Evolutionary conservation across 1,140 invertebrate genomes (phyloP).

Genomic region (Eupristina koningsbergeri): DNA sequence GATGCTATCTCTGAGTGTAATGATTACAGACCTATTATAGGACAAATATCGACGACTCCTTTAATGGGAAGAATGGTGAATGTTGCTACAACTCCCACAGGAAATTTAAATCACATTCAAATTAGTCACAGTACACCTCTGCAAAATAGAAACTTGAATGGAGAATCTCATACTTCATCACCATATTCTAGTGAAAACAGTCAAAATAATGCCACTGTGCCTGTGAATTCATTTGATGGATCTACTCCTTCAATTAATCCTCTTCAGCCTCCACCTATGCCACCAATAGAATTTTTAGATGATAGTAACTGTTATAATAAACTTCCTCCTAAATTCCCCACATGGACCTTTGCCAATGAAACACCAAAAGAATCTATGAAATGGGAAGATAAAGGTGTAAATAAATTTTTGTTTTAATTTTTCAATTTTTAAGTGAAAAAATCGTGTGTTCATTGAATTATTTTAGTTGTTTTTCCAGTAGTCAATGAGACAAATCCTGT

Average conservation of each 20-base stretch:
- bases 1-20: conserved; percentile 58
- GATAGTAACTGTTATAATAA: conserved; percentile 72
- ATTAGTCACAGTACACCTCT: conserved; percentile 67
- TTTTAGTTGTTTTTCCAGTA: conserved; percentile 56
- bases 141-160: conserved; percentile 59
- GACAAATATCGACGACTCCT: conserved; percentile 59
- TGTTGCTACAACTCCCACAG: conserved; percentile 50
- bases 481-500: conserved; percentile 66
- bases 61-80: conserved; percentile 58
- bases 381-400: conserved; percentile 68
- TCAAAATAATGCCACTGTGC: conserved; percentile 62
- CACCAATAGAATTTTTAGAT: conserved; percentile 74
- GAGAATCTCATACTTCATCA: conserved; percentile 63
- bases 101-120: conserved; percentile 60
- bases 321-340: conserved; percentile 73
- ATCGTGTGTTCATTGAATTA: background rate
- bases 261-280: conserved; percentile 76
- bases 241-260: conserved; percentile 63
- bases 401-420: conserved; percentile 17
- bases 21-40: conserved; percentile 62
- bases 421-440: conserved; percentile 6
- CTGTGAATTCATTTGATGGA: conserved; percentile 56
- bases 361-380: conserved; percentile 61
- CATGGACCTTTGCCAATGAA: conserved; percentile 70
- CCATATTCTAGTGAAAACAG: conserved; percentile 70